Percentiles rank a stretch among this genome's conserved stretches.
Evolutionary conservation across 2,797 vertebrate genomes (phyloP).

Genomic region (Protonibea diacanthus): DNA sequence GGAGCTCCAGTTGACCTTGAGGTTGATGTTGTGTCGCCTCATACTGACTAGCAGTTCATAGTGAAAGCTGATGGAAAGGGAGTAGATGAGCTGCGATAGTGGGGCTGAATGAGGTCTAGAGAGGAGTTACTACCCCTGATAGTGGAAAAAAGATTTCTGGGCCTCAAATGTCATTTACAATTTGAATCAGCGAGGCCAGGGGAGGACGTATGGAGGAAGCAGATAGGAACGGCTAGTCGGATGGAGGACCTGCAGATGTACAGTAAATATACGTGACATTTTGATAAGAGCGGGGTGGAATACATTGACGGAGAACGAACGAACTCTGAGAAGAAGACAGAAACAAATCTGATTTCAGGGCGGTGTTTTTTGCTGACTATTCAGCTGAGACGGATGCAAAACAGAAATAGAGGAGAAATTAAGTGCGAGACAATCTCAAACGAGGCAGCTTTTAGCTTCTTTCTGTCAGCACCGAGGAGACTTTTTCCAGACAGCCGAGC

Average conservation of each 20-base stretch:
- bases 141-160: constrained; percentile 11
- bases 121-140: neutral
- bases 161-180: neutral
- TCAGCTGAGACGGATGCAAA: neutral
- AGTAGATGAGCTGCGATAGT: constrained; percentile 1
- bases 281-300: constrained; percentile 3
- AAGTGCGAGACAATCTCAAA: constrained; percentile 14
- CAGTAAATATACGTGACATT: neutral
- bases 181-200: constrained; percentile 17
- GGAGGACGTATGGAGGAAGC: constrained; percentile 6
- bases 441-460: constrained; percentile 13
- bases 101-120: constrained; percentile 1
- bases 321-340: neutral
- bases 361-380: neutral
- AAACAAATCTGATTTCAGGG: neutral
- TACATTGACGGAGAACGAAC: neutral
- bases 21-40: neutral
- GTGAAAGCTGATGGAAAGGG: neutral
- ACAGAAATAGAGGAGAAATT: neutral
- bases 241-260: constrained; percentile 13
- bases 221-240: neutral
- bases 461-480: constrained; percentile 11
- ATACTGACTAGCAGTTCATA: neutral
- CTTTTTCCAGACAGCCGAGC: constrained; percentile 30
- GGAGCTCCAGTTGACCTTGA: neutral